Conservation (phyloP, 2,797 vertebrate species). For the Coregonus ussuriensis region DNA sequence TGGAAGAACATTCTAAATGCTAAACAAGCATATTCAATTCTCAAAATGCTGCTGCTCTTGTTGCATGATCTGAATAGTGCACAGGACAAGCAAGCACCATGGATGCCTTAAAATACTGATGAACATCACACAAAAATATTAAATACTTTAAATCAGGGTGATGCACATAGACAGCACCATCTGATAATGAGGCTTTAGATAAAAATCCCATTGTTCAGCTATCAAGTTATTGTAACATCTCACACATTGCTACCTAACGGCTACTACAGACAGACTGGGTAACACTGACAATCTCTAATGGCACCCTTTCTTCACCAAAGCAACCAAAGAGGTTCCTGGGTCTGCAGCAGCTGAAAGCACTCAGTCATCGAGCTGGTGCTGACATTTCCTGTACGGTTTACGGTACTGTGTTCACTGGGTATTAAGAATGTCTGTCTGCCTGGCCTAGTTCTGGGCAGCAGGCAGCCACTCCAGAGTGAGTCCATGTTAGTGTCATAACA, state of each 20-base stretch:
- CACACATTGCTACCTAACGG: background rate
- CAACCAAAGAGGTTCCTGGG: background rate
- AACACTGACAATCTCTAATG: background rate
- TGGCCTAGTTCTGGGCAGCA: slow-evolving; percentile 3
- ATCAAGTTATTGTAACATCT: background rate
- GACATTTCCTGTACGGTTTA: background rate
- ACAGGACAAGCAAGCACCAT: slow-evolving; percentile 55
- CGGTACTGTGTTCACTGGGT: slow-evolving; percentile 34
- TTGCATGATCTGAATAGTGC: slow-evolving; percentile 38
- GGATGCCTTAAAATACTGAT: slow-evolving; percentile 33
- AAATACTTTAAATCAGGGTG: background rate
- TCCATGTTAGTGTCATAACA: slow-evolving; percentile 10
- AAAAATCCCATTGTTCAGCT: background rate
- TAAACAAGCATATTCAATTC: slow-evolving; percentile 27
- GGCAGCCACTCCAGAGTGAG: slow-evolving; percentile 5
- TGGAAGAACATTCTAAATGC: slow-evolving; percentile 44
- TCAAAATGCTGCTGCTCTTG: slow-evolving; percentile 18
- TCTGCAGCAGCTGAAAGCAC: background rate
- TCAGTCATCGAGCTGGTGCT: background rate
- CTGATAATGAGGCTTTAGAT: background rate
- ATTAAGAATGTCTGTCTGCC: slow-evolving; percentile 49
- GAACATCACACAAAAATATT: slow-evolving; percentile 26
- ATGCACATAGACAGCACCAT: slow-evolving; percentile 5
- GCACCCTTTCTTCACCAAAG: background rate
- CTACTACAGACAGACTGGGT: background rate